Base-by-base conservation (phyloP, 2,113 vertebrate species). In the Ahaetulla prasina region DNA sequence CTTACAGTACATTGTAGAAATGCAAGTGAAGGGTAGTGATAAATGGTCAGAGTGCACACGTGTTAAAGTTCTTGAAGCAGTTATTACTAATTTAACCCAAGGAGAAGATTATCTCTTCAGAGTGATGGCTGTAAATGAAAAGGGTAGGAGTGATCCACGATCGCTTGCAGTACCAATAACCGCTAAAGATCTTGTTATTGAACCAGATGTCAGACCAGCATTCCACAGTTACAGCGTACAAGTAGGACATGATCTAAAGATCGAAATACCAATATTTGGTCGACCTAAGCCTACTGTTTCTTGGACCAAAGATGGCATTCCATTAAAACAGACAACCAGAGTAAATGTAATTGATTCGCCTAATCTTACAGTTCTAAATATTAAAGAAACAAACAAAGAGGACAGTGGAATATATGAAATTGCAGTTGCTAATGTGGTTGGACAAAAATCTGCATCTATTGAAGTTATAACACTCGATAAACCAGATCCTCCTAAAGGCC, bases 391-490 rank as follows among this genome's bases (percentile, higher is more conserved):
- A 89, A 97, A 97, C 94, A 98, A 98, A 96, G 99, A 99, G 92
- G 99, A 99, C 95, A 97, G 98, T 94, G 99, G 99, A 89, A 98
- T 98, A 95, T 99, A 99, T 53, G 98, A 97, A 95, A 98, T 99
- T 93, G 98, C 96, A 88, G 98, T 98, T 89, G 94, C 98, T 91
- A 99, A 99, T 93, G 93, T 98, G 89, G 96, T 98, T 96, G 99
- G 99, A 91, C 98, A 99, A 93, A 99, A 99, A 96, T 97, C 98
- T 91, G 97, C 98, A 95, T 96, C 98, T 60, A 68, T 99, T 96
- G 98, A 99, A 98, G 97, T 99, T 92, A 98, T 99, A 96, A 98
- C 99, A 91, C 97, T 99, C 92, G 99, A 99, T 97, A 99, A 99
- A 93, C 99, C 99, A 93, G 98, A 99, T 86, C 98, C 99, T 96